These are phyloP conservation scores for Invenusta paracnida DNA, from an alignment of 2,888 invertebrate species.

Conservation along the genomic window DNA sequence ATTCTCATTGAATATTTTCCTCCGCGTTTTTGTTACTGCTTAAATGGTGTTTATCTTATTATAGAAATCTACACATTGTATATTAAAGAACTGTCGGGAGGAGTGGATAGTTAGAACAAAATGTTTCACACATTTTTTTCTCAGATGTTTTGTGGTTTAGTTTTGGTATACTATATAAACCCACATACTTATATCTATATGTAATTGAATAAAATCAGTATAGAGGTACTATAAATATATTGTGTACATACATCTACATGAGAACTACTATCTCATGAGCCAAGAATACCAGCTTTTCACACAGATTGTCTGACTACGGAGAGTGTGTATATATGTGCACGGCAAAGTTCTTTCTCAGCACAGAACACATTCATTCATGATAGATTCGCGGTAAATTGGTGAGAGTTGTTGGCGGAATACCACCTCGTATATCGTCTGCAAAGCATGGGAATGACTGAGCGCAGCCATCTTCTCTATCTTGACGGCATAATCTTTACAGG, in stretches of 20 bases:
- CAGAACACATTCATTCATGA: background rate
- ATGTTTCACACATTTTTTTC: constrained; percentile 26
- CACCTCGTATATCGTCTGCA: no score
- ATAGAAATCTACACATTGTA: background rate
- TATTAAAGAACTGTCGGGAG: no score
- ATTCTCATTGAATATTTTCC: no score
- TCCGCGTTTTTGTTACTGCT: no score
- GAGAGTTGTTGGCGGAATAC: no score
- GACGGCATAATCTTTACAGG: background rate
- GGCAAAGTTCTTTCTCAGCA: constrained; percentile 12
- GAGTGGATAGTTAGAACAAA: background rate
- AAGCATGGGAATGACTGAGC: constrained; percentile 20
- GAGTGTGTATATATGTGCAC: background rate
- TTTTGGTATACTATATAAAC: background rate
- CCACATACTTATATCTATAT: background rate
- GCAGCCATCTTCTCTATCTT: constrained; percentile 9
- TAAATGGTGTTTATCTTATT: no score
- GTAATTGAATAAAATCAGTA: background rate
- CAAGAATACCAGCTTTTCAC: background rate
- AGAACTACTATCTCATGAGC: background rate
- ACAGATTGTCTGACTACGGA: background rate
- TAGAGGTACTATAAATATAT: no score
- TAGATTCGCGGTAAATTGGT: no score
- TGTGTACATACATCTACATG: no score
- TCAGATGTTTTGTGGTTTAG: background rate